These are phyloP conservation scores for Cyprinodon variegatus DNA, from an alignment of 2,113 vertebrate genomes.

Conservation along the genomic window DNA sequence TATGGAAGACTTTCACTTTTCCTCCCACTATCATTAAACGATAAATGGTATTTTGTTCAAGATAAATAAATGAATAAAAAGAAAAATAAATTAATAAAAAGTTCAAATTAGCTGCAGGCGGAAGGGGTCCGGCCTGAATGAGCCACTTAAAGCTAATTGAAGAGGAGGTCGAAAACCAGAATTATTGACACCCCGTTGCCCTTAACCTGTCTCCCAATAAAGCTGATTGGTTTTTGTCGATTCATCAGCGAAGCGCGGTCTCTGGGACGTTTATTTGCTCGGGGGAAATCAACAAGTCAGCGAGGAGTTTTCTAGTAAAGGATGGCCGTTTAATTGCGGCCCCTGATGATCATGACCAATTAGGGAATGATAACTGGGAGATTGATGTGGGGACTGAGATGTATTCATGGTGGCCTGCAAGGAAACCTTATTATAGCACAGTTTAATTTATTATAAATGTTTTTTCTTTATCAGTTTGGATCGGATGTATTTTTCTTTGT, in stretches of 20 bases:
- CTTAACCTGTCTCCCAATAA: slow-evolving; percentile 99
- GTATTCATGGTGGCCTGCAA: slow-evolving; percentile 10
- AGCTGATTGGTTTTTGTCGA: slow-evolving; percentile 98
- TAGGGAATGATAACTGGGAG: slow-evolving; percentile 74
- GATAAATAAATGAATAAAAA: neutral
- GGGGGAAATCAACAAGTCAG: slow-evolving; percentile 97
- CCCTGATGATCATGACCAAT: slow-evolving; percentile 79
- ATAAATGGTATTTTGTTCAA: no score
- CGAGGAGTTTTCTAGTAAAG: slow-evolving; percentile 80
- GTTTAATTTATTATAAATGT: neutral
- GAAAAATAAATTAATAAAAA: slow-evolving; percentile 14
- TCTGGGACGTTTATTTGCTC: slow-evolving; percentile 90
- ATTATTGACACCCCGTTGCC: slow-evolving; percentile 93
- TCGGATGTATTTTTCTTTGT: neutral
- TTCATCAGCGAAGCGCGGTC: slow-evolving; percentile 91
- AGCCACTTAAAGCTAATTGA: slow-evolving; percentile 92
- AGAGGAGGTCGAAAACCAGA: slow-evolving; percentile 90
- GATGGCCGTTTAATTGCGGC: slow-evolving; percentile 75
- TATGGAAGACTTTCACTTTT: neutral
- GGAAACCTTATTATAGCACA: slow-evolving; percentile 3
- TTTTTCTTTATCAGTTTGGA: neutral
- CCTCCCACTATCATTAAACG: no score
- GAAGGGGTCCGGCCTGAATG: slow-evolving; percentile 87
- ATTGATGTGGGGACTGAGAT: slow-evolving; percentile 60
- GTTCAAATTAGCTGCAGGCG: slow-evolving; percentile 43